Evolutionary conservation across 2,113 vertebrate species (phyloP), one percentile per base, ranked within the genome.

Genomic region (Tiliqua scincoides): DNA sequence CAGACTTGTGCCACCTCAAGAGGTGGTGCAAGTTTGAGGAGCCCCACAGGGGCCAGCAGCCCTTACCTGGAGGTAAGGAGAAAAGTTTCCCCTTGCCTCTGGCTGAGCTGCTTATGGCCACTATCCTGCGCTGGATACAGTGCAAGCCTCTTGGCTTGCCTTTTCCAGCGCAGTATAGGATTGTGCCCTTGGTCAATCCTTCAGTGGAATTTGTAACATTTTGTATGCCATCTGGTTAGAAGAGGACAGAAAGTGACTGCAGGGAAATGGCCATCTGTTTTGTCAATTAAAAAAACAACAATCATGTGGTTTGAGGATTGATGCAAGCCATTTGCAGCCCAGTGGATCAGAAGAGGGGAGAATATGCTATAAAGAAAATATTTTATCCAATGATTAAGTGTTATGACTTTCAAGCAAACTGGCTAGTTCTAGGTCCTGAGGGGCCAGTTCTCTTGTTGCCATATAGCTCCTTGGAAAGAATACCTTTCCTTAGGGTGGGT

Each of bases 231-330:
- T 89, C 65, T 92, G 83, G 79, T 17, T 59, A 84, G 72, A 95
- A 91, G 79, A 89, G 88, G 88, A 91, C 0, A 83, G 86, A 86
- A 85, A 85, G 76, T 21, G 86, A 81, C 90, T 85, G 52, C 40
- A 91, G 79, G 87, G 84, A 95, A 93, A 95, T 88, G 18, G 21
- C 88, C 95, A 93, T 90, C 92, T 94, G 89, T 95, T 96, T 93
- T 94, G 92, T 95, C 93, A 95, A 87, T 93, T 94, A 95, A 89
- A 5, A 23, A 90, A 62, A n/a, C 83, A n/a, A n/a, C n/a, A n/a
- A n/a, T n/a, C 1, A 32, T 15, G 43, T 91, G 70, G 37, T 84
- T 92, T 67, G 93, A 94, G 91, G 87, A 78, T 62, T 88, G 76
- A 92, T 85, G 88, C 25, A 90, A 86, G 78, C 62, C 85, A 89